Base-by-base conservation (phyloP, 2,113 vertebrate species). In the Boleophthalmus pectinirostris region DNA sequence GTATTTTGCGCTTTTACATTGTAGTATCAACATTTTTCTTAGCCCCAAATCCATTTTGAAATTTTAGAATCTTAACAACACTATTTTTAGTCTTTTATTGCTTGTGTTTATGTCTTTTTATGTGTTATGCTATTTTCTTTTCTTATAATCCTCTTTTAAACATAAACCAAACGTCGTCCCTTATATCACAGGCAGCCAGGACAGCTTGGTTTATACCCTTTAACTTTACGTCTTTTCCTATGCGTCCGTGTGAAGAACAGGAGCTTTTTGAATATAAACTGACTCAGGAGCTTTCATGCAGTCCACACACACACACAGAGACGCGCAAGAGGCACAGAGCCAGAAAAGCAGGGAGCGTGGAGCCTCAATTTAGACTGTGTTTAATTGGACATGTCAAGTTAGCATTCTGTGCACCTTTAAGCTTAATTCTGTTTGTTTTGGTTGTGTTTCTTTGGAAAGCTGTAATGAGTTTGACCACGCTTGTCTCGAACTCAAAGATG, bases 341-440 rank as follows among this genome's bases (percentile, higher is more conserved):
- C 71, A 76, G 71, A 79, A 57, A 77, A 75, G 69, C 72, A 60
- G 51, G 15, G 53, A 77, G 25, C 56, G 67, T 69, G 78, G 58
- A 16, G 53, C 75, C 70, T 64, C 80, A 85, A 70, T 84, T 67
- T 70, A 70, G 80, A 73, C 66, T 67, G 49, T 81, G 85, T 84
- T 89, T 87, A 87, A 87, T 89, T 85, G 83, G 69, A 82, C 70
- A 77, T 77, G 78, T 63, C 23, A 77, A 80, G 57, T 47, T 79
- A 54, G 77, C 60, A 75, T 79, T 74, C 77, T 72, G 80, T 38
- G 11, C 49, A 74, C 70, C 73, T 67, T 9, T 54, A 73, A 85
- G 84, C 78, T 70, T 74, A 83, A 78, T 68, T 60, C 66, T 66
- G 72, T 78, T 87, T 87, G 77, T 87, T 86, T 72, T 75, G 77